A percentile compares a stretch with the other conserved stretches of the same genome.
phyloP scores from a whole-genome alignment of 2,113 vertebrate genomes.

The Dasypus novemcinctus region DNA sequence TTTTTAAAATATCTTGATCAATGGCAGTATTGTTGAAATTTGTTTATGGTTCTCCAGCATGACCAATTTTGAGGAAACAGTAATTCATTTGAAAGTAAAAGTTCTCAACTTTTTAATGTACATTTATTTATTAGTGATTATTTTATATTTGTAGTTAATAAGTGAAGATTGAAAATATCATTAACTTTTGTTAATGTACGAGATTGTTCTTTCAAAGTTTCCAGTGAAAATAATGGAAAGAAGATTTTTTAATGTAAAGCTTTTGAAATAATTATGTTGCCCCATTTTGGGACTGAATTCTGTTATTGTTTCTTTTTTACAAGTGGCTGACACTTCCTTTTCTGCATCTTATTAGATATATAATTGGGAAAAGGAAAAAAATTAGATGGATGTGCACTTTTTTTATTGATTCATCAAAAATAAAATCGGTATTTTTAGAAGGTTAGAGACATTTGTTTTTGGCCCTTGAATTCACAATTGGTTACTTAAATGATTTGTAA shows the following conservation, averaged over 20 bases:
- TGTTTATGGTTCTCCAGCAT: background rate
- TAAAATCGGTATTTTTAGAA: constrained; percentile 26
- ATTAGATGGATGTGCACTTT: constrained; percentile 4
- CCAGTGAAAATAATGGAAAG: constrained; percentile 47
- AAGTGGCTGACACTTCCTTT: background rate
- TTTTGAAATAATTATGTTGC: constrained; percentile 19
- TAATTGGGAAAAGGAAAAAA: constrained; percentile 4
- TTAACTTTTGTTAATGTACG: background rate
- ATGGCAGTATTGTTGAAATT: background rate
- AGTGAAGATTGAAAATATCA: constrained; percentile 18
- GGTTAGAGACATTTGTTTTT: constrained; percentile 9
- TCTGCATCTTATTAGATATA: background rate
- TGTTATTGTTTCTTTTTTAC: background rate
- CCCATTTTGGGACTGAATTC: background rate
- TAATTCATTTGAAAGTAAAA: constrained; percentile 5
- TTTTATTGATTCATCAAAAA: constrained; percentile 10
- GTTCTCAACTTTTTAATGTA: background rate
- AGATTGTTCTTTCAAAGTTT: constrained; percentile 17
- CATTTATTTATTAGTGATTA: background rate
- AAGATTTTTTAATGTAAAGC: background rate
- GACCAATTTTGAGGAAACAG: background rate
- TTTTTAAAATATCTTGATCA: background rate
- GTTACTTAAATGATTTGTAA: background rate
- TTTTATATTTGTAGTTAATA: constrained; percentile 1
- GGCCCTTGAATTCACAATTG: background rate